Evolutionary conservation across 2,888 invertebrate species (phyloP), one percentile per base, ranked within the genome.

Genomic region (Drosophila meridionalis): DNA sequence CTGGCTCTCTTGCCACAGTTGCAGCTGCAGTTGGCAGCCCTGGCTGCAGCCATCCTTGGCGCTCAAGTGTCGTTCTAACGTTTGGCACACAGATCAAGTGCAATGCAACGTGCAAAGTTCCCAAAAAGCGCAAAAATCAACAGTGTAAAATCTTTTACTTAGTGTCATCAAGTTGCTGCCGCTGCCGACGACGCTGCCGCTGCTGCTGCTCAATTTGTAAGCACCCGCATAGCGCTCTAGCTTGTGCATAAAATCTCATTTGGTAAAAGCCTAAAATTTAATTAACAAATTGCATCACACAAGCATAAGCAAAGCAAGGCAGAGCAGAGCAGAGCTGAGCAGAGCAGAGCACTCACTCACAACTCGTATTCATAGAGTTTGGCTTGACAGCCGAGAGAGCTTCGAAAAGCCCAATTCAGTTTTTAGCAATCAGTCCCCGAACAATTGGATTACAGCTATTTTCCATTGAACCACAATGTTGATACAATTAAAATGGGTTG

Each of bases 1-100:
- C 26, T 38, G 53, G 48, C 36, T 36, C 20, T 30, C 32, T 56
- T 52, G 26, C 60, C 48, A 50, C 60, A 60, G 50, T 50, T 60
- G 60, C 60, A 60, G 36, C 47, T 56, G n/a, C 38, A 62, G 38
- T 12, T 43, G 57, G 57, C 57, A 26, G 32, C 34, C 20, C 64
- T 26, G 34, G 47, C 30, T 32, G 47, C 48, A 14, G 43, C 20
- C 58, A 26, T 62, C 66, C 76, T 66, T 50, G 42, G 58, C 58
- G 69, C 59, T 84, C 79, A 82, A 85, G 89, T 87, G 89, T 82
- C 88, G 80, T 83, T 89, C 76, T 78, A 86, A 88, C 88, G 86
- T 88, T 90, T 90, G 87, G 89, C 90, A 87, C 89, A 90, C 87
- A 87, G 90, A 87, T 87, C 87, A 90, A 87, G 87, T 87, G 87